These are phyloP conservation scores for honey bee (Apis mellifera) DNA, from an alignment of 1,140 invertebrate genomes.

Conservation along the genomic window Amel_HAv3.1 CM009936.2:12806501-12807000, in stretches of 20 bases:
- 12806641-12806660: neutral
- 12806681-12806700: neutral
- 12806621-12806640: neutral
- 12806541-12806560: neutral
- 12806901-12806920: neutral
- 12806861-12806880: slow-evolving; percentile 4
- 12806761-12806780: neutral
- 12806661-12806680: neutral
- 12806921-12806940: slow-evolving; percentile 25
- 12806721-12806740: neutral
- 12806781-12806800: neutral
- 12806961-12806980: neutral
- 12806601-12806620: neutral
- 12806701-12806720: neutral
- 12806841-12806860: slow-evolving; percentile 2
- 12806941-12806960: neutral
- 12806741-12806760: too few relatives aligned
- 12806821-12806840: neutral
- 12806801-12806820: neutral
- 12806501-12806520: slow-evolving; percentile 21
- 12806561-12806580: neutral
- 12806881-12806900: neutral
- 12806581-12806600: slow-evolving; percentile 47
- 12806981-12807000: too few relatives aligned
- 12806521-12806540: neutral